These are phyloP conservation scores for Nestor notabilis DNA, from an alignment of 2,113 vertebrate genomes.

Conservation along the genomic window DNA sequence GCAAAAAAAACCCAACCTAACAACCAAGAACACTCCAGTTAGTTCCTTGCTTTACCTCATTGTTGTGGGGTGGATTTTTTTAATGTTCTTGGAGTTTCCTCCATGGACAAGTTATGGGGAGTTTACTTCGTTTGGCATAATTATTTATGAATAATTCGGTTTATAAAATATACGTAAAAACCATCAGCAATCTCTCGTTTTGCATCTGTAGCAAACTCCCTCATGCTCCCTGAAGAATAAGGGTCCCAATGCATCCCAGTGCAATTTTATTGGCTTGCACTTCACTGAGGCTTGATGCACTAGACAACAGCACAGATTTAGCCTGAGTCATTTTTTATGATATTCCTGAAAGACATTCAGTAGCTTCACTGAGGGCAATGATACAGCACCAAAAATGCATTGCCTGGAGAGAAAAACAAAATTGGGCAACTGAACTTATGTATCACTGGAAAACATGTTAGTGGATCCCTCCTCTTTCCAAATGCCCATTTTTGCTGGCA, in stretches of 20 bases:
- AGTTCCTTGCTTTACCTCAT: not conserved
- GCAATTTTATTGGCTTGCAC: not conserved
- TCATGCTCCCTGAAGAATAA: not conserved
- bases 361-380: not conserved
- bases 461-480: not conserved
- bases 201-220: not conserved
- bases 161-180: not conserved
- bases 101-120: not conserved
- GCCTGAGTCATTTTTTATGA: not conserved
- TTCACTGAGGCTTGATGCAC: not conserved
- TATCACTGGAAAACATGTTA: not conserved
- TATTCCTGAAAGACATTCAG: not conserved
- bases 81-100: not conserved
- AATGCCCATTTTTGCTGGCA: not conserved
- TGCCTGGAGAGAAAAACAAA: not conserved
- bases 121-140: not conserved
- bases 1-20: not conserved
- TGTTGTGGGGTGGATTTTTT: not conserved
- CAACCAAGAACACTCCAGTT: accelerated
- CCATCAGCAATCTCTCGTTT: not conserved
- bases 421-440: not conserved
- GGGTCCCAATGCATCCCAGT: not conserved
- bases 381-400: not conserved
- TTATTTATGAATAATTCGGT: not conserved
- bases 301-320: not conserved